phyloP scores from a whole-genome alignment of 2,797 vertebrate genomes.

The Lepus oiostolus region DNA sequence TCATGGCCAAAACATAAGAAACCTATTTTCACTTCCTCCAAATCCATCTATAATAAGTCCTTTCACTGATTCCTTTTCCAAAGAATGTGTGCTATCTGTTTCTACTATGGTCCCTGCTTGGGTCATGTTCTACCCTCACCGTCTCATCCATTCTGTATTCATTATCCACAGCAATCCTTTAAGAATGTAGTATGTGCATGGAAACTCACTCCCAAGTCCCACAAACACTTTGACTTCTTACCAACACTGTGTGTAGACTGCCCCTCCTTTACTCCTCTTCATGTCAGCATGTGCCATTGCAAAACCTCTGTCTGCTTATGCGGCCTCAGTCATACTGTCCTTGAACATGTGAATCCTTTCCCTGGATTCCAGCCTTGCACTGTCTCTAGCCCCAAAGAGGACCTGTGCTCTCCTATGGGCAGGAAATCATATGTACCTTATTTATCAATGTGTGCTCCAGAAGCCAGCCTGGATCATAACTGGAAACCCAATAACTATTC shows the following conservation, averaged over 20 bases:
- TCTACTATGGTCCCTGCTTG: not conserved
- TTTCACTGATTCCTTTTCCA: not conserved
- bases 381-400: not conserved
- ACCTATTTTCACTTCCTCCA: not conserved
- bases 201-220: not conserved
- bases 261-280: not conserved
- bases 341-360: not conserved
- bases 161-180: not conserved
- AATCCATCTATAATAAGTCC: not conserved
- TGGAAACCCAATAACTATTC: conserved; percentile 1
- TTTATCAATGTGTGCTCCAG: not conserved
- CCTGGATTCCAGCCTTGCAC: not conserved
- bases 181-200: not conserved
- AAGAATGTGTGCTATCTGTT: not conserved
- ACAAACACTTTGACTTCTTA: not conserved
- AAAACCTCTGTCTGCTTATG: not conserved
- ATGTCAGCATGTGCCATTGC: not conserved
- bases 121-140: not conserved
- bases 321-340: not conserved
- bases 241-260: not conserved
- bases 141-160: not conserved
- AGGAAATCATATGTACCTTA: not conserved
- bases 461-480: not conserved
- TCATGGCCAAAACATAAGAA: not conserved
- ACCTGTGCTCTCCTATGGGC: not conserved